Evolutionary conservation across 2,797 vertebrate species (phyloP).

Genomic region (Petrocephalus sullivani): DNA sequence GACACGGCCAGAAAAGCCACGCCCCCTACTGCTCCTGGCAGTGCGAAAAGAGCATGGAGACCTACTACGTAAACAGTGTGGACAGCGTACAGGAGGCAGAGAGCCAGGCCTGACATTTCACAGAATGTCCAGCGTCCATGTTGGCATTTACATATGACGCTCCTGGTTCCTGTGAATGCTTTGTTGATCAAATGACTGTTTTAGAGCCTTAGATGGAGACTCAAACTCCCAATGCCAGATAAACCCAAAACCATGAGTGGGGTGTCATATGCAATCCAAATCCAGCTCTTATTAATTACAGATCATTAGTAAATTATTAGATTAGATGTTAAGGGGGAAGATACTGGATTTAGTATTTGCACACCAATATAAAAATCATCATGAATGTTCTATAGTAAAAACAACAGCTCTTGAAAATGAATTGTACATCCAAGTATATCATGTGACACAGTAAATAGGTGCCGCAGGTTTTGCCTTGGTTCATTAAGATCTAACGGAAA

Average conservation of each 20-base stretch:
- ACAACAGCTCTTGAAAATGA: neutral
- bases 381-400: neutral
- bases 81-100: neutral
- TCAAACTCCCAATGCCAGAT: neutral
- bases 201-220: neutral
- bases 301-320: neutral
- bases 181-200: constrained; percentile 1
- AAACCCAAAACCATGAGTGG: neutral
- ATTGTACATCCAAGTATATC: neutral
- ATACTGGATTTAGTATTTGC: neutral
- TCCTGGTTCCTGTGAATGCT: neutral
- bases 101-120: neutral
- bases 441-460: neutral
- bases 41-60: neutral
- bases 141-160: neutral
- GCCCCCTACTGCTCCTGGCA: neutral
- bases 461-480: neutral
- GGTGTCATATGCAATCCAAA: neutral
- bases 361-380: neutral
- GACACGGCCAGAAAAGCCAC: neutral
- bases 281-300: neutral
- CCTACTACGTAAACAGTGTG: neutral
- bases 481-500: constrained; percentile 1
- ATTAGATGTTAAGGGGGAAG: neutral
- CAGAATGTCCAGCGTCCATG: neutral